Conservation (phyloP, 2,113 vertebrate genomes). For the Erythrocercus mccallii region DNA sequence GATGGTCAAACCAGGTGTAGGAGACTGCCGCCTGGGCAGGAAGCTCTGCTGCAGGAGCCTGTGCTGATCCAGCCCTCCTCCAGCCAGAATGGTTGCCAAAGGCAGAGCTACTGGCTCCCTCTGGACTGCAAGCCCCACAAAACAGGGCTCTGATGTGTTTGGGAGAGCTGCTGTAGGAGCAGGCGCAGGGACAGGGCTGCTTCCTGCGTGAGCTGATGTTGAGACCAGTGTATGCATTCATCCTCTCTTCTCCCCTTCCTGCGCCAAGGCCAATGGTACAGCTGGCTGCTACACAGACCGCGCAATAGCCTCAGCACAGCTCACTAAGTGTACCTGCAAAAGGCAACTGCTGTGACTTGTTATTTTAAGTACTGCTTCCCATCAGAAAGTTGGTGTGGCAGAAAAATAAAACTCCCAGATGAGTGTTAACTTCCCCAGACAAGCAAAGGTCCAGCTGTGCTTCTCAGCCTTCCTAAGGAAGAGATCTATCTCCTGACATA, state of each 20-base stretch:
- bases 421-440: neutral
- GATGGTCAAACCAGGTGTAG: neutral
- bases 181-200: neutral
- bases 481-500: neutral
- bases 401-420: neutral
- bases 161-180: neutral
- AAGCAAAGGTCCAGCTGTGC: neutral
- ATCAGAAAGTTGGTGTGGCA: neutral
- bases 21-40: neutral
- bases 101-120: neutral
- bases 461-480: neutral
- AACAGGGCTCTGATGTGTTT: neutral
- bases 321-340: neutral
- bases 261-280: neutral
- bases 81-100: neutral
- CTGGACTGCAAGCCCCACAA: neutral
- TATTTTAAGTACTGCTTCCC: neutral
- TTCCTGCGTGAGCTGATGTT: neutral
- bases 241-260: neutral
- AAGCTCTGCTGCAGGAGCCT: neutral
- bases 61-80: neutral
- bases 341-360: neutral
- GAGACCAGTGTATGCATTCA: rapidly evolving
- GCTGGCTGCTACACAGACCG: neutral
- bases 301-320: neutral